Evolutionary conservation across 2,113 vertebrate genomes (phyloP).

Genomic region (Caranx ignobilis): DNA sequence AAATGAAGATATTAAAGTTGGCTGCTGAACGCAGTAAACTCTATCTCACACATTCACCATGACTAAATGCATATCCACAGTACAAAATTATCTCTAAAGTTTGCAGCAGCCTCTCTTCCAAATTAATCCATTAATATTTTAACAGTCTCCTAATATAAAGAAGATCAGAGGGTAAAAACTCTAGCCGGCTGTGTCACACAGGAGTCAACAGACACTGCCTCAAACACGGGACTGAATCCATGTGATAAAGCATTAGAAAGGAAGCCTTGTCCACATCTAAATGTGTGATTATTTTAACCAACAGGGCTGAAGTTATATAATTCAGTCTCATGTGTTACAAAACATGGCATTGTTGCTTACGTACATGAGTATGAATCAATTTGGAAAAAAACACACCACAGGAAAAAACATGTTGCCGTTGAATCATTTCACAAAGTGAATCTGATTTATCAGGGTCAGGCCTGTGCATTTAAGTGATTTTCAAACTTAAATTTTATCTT

Average conservation of each 20-base stretch:
- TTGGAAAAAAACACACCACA: background rate
- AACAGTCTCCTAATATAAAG: background rate
- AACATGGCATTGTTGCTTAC: background rate
- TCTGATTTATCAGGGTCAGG: background rate
- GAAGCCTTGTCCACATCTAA: slow-evolving; percentile 49
- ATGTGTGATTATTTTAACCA: slow-evolving; percentile 33
- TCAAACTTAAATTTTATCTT: background rate
- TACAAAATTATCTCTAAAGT: background rate
- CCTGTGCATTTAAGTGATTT: background rate
- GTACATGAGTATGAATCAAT: background rate
- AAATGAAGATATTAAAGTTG: background rate
- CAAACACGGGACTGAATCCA: slow-evolving; percentile 40
- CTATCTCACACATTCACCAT: background rate
- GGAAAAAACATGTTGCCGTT: slow-evolving; percentile 1
- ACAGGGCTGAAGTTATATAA: slow-evolving; percentile 4
- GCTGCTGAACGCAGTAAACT: background rate
- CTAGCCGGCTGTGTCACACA: slow-evolving; percentile 6
- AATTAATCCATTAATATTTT: background rate
- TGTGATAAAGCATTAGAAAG: slow-evolving; percentile 51
- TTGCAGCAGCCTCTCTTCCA: background rate
- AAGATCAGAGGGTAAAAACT: slow-evolving; percentile 5
- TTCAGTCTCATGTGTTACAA: background rate
- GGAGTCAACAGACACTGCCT: slow-evolving; percentile 9
- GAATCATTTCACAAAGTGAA: background rate
- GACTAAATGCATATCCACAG: background rate